Evolutionary conservation across 1,140 invertebrate species (phyloP).

Genomic region (Drosophila bocki): DNA sequence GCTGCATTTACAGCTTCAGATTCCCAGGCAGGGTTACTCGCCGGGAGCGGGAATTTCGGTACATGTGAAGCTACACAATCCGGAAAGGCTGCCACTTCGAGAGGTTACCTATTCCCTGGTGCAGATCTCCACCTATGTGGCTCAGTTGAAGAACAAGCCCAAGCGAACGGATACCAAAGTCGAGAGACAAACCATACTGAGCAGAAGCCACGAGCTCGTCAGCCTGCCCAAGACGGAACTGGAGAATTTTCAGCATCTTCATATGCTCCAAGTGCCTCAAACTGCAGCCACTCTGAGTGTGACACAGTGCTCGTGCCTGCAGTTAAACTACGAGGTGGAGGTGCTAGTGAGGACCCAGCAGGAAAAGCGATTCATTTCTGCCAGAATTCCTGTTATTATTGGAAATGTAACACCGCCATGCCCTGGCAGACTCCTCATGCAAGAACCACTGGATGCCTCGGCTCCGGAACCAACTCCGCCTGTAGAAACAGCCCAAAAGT

Average conservation of each 20-base stretch:
- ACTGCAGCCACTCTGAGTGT: constrained; percentile 88
- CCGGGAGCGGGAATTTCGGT: constrained; percentile 69
- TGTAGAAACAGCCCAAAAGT: background rate
- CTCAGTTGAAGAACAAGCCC: constrained; percentile 43
- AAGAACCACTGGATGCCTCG: constrained; percentile 2
- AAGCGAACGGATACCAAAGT: constrained; percentile 70
- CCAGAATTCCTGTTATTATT: constrained; percentile 85
- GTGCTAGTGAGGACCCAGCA: constrained; percentile 84
- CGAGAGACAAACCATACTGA: constrained; percentile 85
- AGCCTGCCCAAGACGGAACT: constrained; percentile 85
- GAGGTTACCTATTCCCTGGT: constrained; percentile 85
- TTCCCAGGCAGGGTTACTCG: constrained; percentile 63
- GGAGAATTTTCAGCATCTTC: constrained; percentile 64
- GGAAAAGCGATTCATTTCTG: constrained; percentile 85
- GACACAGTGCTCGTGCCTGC: constrained; percentile 88
- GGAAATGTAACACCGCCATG: constrained; percentile 85
- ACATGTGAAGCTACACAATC: constrained; percentile 65
- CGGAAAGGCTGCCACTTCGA: constrained; percentile 84
- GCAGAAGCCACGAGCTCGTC: constrained; percentile 85
- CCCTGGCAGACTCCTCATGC: constrained; percentile 20
- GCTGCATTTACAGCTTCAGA: constrained; percentile 59
- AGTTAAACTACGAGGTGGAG: constrained; percentile 89
- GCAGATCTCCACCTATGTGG: constrained; percentile 54
- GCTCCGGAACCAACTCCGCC: constrained; percentile 52
- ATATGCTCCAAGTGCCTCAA: constrained; percentile 87